phyloP scores from a whole-genome alignment of 2,113 vertebrate species.

The Catharus fuscescens region DNA sequence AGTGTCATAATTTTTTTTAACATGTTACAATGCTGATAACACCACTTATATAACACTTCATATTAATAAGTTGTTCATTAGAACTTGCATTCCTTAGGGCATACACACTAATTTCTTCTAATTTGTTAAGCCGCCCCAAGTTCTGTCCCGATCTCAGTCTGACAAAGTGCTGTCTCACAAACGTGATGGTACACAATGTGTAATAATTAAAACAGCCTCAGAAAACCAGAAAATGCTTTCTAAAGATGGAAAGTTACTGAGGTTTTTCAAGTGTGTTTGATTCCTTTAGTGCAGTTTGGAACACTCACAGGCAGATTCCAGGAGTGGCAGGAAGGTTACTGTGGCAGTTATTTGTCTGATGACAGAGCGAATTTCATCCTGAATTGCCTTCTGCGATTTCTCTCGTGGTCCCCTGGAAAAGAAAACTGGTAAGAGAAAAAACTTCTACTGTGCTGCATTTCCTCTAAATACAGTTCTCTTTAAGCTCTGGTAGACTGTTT shows the following conservation, averaged over 20 bases:
- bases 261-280: neutral
- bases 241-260: neutral
- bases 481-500: neutral
- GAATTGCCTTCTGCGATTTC: conserved; percentile 93
- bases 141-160: neutral
- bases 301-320: conserved; percentile 92
- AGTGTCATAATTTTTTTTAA: neutral
- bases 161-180: neutral
- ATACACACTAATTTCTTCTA: neutral
- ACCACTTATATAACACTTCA: neutral
- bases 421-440: neutral
- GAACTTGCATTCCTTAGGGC: neutral
- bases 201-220: neutral
- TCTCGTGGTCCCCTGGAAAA: conserved; percentile 83
- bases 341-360: conserved; percentile 96
- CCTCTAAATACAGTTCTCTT: neutral
- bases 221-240: neutral
- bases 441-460: neutral
- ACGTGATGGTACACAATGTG: accelerated
- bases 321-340: conserved; percentile 91
- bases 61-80: neutral
- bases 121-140: neutral
- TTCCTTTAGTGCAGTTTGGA: neutral
- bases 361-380: conserved; percentile 95
- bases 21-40: neutral